Conservation (phyloP, 2,113 vertebrate genomes). For the Nothocercus nigrocapillus region DNA sequence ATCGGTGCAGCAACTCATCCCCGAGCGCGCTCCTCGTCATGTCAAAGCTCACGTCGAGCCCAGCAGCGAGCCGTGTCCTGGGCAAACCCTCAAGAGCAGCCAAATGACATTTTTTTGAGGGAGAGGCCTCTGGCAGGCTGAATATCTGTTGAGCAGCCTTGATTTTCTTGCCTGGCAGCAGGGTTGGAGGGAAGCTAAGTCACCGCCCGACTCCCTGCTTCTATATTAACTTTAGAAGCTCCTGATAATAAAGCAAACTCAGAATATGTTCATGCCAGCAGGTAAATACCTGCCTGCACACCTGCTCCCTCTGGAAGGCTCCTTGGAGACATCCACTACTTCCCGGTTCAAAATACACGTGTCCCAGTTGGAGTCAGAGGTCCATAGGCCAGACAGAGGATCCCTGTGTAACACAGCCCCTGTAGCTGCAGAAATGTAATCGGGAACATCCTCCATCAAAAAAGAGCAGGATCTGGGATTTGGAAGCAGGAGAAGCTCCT, state of each 20-base stretch:
- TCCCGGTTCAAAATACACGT: accelerated
- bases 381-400: neutral
- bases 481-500: neutral
- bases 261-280: neutral
- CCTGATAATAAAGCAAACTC: neutral
- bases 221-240: neutral
- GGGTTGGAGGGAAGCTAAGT: accelerated
- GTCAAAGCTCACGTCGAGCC: neutral
- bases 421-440: neutral
- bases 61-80: neutral
- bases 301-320: neutral
- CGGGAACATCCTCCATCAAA: neutral
- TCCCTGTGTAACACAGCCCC: neutral
- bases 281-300: neutral
- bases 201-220: neutral
- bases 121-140: neutral
- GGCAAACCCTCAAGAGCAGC: neutral
- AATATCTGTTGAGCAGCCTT: neutral
- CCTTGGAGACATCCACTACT: neutral
- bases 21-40: accelerated
- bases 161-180: neutral
- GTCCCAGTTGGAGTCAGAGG: neutral
- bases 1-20: accelerated
- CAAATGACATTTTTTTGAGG: neutral
- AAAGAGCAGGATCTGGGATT: neutral